phyloP scores from a whole-genome alignment of 2,113 vertebrate species.

The Melanostigma gelatinosum region DNA sequence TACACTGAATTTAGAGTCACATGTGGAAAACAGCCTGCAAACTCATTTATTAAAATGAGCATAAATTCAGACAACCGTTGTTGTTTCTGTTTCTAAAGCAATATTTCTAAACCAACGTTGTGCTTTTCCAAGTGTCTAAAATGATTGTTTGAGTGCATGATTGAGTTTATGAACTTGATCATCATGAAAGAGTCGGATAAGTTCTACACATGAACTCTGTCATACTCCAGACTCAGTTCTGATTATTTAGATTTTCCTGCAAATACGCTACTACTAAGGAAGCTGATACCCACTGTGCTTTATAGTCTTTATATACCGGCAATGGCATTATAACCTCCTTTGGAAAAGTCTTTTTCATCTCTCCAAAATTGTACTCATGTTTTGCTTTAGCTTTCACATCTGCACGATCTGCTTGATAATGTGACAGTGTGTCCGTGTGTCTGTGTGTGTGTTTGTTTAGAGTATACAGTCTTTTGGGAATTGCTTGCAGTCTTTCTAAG shows the following conservation, averaged over 20 bases:
- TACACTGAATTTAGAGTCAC: not conserved
- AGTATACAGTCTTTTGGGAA: not conserved
- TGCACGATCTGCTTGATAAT: not conserved
- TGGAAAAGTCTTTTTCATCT: not conserved
- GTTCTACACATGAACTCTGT: not conserved
- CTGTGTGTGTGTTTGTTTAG: not conserved
- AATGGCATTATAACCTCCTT: not conserved
- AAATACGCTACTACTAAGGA: not conserved
- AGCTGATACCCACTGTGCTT: not conserved
- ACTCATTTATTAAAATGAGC: not conserved
- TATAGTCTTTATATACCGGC: too few relatives aligned
- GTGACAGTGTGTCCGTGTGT: not conserved
- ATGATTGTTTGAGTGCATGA: not conserved
- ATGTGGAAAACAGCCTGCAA: constrained; percentile 1
- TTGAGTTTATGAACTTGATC: not conserved
- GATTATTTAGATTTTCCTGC: not conserved
- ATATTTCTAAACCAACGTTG: not conserved
- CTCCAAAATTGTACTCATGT: not conserved
- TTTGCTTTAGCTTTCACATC: not conserved
- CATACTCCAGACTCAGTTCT: not conserved
- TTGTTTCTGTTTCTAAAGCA: not conserved
- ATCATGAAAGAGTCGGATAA: not conserved
- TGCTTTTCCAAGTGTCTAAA: not conserved
- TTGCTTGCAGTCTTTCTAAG: not conserved
- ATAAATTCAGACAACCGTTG: not conserved